Conservation (phyloP, 2,797 vertebrate genomes). For the Hydrophis major region DNA sequence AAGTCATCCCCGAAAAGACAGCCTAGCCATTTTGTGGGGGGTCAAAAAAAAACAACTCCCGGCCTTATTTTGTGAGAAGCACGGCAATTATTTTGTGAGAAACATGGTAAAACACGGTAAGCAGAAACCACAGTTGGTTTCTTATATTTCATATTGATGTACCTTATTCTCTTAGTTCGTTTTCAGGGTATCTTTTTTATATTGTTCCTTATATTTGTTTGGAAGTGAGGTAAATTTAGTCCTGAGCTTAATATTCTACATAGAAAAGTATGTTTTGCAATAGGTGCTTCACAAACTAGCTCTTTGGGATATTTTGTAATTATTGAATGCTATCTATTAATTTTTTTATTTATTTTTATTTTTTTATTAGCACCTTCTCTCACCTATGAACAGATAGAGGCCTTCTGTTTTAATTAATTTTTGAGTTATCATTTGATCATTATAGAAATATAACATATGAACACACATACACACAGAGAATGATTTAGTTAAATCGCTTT, state of each 20-base stretch:
- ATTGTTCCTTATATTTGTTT: neutral
- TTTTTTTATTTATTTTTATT: neutral
- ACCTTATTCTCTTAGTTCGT: neutral
- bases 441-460: neutral
- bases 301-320: neutral
- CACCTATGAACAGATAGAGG: neutral
- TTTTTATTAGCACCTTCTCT: neutral
- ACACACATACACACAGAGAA: neutral
- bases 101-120: neutral
- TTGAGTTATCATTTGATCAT: neutral
- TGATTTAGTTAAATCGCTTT: neutral
- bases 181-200: neutral
- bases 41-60: too few species aligned
- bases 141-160: neutral
- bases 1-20: too few species aligned
- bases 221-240: neutral
- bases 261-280: neutral
- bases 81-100: neutral
- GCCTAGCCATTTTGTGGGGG: too few species aligned
- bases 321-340: neutral
- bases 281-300: too few species aligned
- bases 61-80: too few species aligned
- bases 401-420: neutral
- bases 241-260: neutral
- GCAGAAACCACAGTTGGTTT: neutral